phyloP scores from a whole-genome alignment of 2,888 invertebrate genomes.

The Dynastes grantii region DNA sequence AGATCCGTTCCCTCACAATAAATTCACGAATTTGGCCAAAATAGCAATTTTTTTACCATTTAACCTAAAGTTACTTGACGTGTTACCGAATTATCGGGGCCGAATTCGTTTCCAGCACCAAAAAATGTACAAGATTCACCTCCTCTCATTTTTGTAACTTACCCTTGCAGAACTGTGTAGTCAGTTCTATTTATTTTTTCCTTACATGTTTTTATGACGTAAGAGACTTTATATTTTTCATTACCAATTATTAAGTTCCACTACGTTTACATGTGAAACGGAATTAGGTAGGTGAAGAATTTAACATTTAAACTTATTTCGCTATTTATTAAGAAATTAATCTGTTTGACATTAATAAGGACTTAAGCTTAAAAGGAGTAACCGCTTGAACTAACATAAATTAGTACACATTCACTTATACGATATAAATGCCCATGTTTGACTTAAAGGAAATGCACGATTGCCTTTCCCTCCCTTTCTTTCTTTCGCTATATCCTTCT shows the following conservation, averaged over 20 bases:
- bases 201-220: no score
- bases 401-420: neutral
- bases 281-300: constrained; percentile 10
- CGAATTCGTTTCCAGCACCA: no score
- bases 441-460: constrained; percentile 14
- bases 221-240: no score
- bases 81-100: no score
- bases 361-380: constrained; percentile 10
- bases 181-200: no score
- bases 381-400: neutral
- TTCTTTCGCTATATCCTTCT: constrained; percentile 3
- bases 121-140: no score
- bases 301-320: constrained; percentile 22
- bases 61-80: no score
- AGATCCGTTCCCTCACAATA: no score
- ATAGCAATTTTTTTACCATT: no score
- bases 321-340: constrained; percentile 33
- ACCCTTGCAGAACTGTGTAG: no score
- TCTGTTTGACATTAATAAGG: constrained; percentile 26
- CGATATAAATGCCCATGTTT: constrained; percentile 37
- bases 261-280: neutral
- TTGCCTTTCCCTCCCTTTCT: neutral
- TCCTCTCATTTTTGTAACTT: no score
- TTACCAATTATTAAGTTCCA: neutral
- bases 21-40: no score